A percentile compares a stretch with the other conserved stretches of the same genome.
Evolutionary conservation across 2,113 vertebrate genomes (phyloP).

Genomic region (Lontra canadensis): DNA sequence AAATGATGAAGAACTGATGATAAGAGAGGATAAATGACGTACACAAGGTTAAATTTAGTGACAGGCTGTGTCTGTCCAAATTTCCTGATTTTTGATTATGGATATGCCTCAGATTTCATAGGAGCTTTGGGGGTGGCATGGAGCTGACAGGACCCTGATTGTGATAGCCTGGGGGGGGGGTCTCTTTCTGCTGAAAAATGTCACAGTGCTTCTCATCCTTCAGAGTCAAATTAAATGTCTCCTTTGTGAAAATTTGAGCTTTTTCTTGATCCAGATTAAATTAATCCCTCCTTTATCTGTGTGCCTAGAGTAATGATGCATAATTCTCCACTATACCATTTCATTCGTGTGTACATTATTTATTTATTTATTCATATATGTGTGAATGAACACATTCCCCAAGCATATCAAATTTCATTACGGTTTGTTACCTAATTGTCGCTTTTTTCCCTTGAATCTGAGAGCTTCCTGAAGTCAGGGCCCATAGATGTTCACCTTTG

Average conservation of each 20-base stretch:
- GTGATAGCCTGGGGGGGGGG: background rate
- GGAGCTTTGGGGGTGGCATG: background rate
- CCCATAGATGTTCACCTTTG: background rate
- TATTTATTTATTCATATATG: background rate
- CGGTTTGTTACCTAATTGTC: background rate
- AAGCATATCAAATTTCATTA: background rate
- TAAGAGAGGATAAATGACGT: background rate
- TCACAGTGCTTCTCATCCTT: background rate
- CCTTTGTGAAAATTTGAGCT: background rate
- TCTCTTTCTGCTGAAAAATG: background rate
- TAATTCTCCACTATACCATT: background rate
- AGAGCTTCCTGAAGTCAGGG: background rate
- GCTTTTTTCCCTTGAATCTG: background rate
- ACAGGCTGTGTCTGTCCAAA: background rate
- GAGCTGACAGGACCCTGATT: background rate
- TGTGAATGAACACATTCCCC: background rate
- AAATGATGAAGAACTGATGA: background rate
- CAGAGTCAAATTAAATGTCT: background rate
- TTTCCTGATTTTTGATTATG: background rate
- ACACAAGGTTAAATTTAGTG: constrained; percentile 17
- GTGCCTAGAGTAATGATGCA: background rate
- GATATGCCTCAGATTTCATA: background rate
- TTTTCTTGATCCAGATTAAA: background rate
- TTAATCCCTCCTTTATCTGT: background rate
- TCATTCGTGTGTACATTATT: background rate